Evolutionary conservation across 1,140 invertebrate genomes (phyloP), one percentile per base, ranked within the genome.

Genomic region (Drosophila kikkawai): DNA sequence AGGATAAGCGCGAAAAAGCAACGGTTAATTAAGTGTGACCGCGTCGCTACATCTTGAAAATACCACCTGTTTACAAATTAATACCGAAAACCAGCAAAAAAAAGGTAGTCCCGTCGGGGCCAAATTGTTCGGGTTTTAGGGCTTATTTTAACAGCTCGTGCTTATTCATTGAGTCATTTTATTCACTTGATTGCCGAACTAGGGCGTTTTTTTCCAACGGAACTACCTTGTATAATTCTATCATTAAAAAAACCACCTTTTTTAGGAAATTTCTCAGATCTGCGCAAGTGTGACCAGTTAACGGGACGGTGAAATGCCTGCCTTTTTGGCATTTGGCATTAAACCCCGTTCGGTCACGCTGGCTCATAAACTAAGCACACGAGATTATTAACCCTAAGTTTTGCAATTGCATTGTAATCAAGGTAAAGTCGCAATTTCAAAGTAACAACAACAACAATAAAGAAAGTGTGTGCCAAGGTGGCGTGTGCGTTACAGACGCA

Each of bases 361-460:
- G 26, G 47, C 15, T 29, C 47, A n/a, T 13, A 19, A 29, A 48
- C 48, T 11, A 37, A 22, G 34, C 53, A 56, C 53, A 39, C 53
- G 34, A 55, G 55, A 58, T 56, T 56, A 56, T 56, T 37, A 56
- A 56, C 19, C 19, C 36, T 9, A 29, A 58, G 37, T 42, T 42
- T 42, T 58, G 36, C 37, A n/a, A 59, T 59, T 66, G 64, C 64
- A 61, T 47, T 79, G 44, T 70, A 82, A 34, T 82, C 57, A 69
- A 84, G 82, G 82, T 84, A 84, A 81, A 71, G 39, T 41, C 26
- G 34, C 45, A 53, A 44, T 22, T 29, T n/a, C 13, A 65, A 50
- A 32, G 29, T 2, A 29, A 50, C 12, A 4, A 36, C 41, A 48
- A 41, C 13, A 37, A 56, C 19, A n/a, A n/a, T 26, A 41, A 12